These are phyloP conservation scores for Solenopsis fugax DNA, from an alignment of 1,140 invertebrate species.

Conservation along the genomic window DNA sequence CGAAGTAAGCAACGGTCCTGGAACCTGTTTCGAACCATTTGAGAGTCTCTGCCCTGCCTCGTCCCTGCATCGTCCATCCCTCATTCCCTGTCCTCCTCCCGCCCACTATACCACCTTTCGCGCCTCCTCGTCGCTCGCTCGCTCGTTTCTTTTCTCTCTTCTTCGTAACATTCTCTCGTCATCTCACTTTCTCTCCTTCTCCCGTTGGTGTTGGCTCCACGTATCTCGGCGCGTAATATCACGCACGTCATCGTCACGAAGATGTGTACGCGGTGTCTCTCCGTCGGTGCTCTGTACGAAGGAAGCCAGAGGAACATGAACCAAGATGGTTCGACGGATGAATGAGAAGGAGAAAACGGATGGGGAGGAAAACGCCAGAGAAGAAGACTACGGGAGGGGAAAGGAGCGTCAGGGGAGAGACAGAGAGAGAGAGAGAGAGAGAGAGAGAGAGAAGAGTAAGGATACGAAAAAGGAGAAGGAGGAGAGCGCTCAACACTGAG, in stretches of 20 bases:
- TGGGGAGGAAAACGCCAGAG: constrained; percentile 58
- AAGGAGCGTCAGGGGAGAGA: neutral
- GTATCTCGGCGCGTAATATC: constrained; percentile 81
- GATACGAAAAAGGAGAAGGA: constrained; percentile 32
- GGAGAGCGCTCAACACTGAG: constrained; percentile 67
- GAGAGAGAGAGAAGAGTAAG: constrained; percentile 9
- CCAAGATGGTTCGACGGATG: constrained; percentile 53
- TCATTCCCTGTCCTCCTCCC: constrained; percentile 57
- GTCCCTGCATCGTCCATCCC: constrained; percentile 68
- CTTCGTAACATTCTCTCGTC: constrained; percentile 43
- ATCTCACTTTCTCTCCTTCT: constrained; percentile 55
- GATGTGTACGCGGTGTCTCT: constrained; percentile 77
- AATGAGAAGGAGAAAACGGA: constrained; percentile 69
- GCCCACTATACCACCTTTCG: constrained; percentile 26
- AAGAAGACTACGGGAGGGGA: constrained; percentile 5
- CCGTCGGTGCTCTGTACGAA: constrained; percentile 49
- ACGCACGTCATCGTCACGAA: constrained; percentile 80
- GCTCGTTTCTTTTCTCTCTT: constrained; percentile 55
- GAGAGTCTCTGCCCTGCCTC: constrained; percentile 79
- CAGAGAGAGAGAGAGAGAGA: constrained; percentile 4
- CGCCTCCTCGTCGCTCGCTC: constrained; percentile 53
- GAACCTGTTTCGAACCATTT: constrained; percentile 82
- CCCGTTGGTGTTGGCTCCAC: constrained; percentile 66
- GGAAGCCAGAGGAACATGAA: constrained; percentile 55
- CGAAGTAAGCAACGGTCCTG: constrained; percentile 80